Percentiles rank a stretch among this genome's conserved stretches.
These are phyloP conservation scores for Diorhabda carinulata DNA, from an alignment of 1,140 invertebrate genomes.

Conservation along the genomic window DNA sequence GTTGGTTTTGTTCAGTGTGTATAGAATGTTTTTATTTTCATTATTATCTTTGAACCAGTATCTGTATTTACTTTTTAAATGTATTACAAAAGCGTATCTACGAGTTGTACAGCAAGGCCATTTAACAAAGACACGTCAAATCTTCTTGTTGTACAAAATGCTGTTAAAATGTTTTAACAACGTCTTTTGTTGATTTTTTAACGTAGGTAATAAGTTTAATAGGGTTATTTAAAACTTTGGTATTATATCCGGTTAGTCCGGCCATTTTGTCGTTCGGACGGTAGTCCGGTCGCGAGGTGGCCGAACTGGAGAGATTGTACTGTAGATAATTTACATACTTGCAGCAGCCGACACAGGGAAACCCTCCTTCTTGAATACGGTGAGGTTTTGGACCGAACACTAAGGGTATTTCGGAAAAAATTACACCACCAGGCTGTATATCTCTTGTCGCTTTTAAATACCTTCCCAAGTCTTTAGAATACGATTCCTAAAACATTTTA, in stretches of 20 bases:
- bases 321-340: slow-evolving; percentile 51
- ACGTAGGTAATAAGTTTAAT: too few species aligned
- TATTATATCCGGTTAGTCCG: slow-evolving; percentile 54
- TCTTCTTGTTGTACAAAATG: too few species aligned
- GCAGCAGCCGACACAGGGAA: slow-evolving; percentile 59
- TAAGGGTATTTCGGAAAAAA: slow-evolving; percentile 67
- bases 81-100: too few species aligned
- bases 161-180: too few species aligned
- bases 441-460: slow-evolving; percentile 67
- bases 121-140: too few species aligned
- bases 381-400: slow-evolving; percentile 62
- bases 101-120: too few species aligned
- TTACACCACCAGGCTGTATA: slow-evolving; percentile 68
- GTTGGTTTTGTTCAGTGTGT: too few species aligned
- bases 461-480: slow-evolving; percentile 50
- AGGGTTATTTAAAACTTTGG: slow-evolving; percentile 33
- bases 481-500: neutral
- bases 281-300: neutral
- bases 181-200: too few species aligned
- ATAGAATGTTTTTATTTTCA: too few species aligned
- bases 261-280: neutral
- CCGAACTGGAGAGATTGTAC: neutral
- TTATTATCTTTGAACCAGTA: too few species aligned
- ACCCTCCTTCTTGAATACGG: slow-evolving; percentile 40
- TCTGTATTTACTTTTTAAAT: too few species aligned